phyloP scores from a whole-genome alignment of 2,113 vertebrate species.

The Callospermophilus lateralis region DNA sequence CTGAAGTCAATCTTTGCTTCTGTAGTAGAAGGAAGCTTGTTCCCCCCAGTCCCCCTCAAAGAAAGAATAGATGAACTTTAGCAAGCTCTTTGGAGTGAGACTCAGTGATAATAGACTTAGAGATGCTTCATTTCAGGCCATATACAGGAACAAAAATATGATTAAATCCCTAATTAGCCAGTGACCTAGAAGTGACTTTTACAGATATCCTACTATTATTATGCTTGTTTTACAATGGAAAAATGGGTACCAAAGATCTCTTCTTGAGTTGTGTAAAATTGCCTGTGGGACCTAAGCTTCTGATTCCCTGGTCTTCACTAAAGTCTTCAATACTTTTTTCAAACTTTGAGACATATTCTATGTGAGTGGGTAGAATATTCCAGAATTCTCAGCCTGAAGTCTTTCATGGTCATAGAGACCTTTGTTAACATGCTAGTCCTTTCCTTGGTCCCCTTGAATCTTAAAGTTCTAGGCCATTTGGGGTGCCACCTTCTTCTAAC shows the following conservation, averaged over 20 bases:
- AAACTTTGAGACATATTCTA: not conserved
- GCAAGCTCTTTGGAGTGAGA: not conserved
- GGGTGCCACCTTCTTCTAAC: not conserved
- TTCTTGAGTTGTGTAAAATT: not conserved
- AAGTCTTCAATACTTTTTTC: not conserved
- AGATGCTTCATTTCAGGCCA: not conserved
- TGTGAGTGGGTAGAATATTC: not conserved
- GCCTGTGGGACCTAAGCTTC: not conserved
- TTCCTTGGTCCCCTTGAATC: not conserved
- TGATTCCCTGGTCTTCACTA: not conserved
- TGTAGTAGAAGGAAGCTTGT: not conserved
- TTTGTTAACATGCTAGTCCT: not conserved
- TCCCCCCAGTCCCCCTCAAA: not conserved
- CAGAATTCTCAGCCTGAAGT: no score
- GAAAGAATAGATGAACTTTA: not conserved
- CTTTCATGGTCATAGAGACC: not conserved
- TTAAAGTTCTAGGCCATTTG: not conserved
- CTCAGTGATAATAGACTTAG: not conserved
- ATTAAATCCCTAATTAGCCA: not conserved
- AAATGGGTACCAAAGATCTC: not conserved
- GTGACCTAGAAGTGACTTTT: not conserved
- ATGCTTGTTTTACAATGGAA: not conserved
- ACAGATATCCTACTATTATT: not conserved
- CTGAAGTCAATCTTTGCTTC: not conserved
- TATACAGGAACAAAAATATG: slow-evolving; percentile 24